Evolutionary conservation across 2,113 vertebrate genomes (phyloP).

Genomic region (Neodon shergylaensis): DNA sequence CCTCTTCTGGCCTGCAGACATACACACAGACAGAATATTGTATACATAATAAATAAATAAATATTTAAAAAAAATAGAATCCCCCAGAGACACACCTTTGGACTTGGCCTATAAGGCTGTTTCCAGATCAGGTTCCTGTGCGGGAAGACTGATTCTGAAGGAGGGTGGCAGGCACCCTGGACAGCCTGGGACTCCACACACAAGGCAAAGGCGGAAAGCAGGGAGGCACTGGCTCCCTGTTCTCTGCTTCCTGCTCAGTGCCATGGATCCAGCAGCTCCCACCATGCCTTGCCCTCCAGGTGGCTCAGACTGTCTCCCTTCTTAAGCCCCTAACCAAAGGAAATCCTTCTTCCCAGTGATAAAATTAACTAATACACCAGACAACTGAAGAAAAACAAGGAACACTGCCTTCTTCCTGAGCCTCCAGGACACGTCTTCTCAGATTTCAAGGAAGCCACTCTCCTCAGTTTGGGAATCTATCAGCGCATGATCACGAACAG

Average conservation of each 20-base stretch:
- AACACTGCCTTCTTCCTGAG: neutral
- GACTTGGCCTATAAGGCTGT: neutral
- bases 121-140: neutral
- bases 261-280: neutral
- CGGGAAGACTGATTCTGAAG: neutral
- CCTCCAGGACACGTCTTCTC: neutral
- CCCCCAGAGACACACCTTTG: neutral
- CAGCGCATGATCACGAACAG: neutral
- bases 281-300: neutral
- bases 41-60: too few species aligned
- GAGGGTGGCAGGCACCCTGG: neutral
- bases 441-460: neutral
- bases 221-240: neutral
- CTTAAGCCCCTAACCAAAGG: neutral
- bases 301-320: neutral
- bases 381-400: neutral
- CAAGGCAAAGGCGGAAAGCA: neutral
- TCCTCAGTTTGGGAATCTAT: neutral
- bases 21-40: too few species aligned
- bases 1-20: too few species aligned
- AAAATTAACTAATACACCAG: conserved; percentile 23
- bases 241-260: neutral
- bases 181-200: neutral
- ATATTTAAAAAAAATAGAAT: too few species aligned
- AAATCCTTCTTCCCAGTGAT: neutral